These are phyloP conservation scores for Speoplatyrhinus poulsoni DNA, from an alignment of 2,113 vertebrate genomes.

Conservation along the genomic window DNA sequence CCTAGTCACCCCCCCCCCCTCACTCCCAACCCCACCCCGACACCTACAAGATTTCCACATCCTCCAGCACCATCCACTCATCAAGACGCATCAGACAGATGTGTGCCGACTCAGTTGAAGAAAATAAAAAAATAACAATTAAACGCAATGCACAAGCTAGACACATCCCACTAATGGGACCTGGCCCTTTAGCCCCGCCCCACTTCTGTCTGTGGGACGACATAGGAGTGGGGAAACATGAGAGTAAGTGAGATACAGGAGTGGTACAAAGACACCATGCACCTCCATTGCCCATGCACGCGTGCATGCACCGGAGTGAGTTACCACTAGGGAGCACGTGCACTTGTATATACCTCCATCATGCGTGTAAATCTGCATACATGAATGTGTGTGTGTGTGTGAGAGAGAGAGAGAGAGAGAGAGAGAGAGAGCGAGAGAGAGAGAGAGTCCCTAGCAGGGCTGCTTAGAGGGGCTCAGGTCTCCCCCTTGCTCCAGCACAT, in stretches of 20 bases:
- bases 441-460: constrained; percentile 5
- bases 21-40: constrained; percentile 28
- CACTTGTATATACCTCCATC: neutral
- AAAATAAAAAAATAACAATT: neutral
- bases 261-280: neutral
- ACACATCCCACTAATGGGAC: constrained; percentile 22
- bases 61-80: constrained; percentile 9
- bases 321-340: neutral
- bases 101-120: constrained; percentile 1
- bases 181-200: constrained; percentile 16
- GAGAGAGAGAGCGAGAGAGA: too few species aligned
- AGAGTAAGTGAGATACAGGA: constrained; percentile 8
- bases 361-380: constrained; percentile 7
- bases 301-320: neutral
- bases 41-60: constrained; percentile 13
- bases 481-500: constrained; percentile 89
- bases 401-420: constrained; percentile 27
- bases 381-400: neutral
- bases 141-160: neutral
- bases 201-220: constrained; percentile 7
- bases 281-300: neutral
- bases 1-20: constrained; percentile 41
- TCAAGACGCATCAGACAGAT: constrained; percentile 33
- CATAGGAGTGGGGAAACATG: constrained; percentile 6
- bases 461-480: constrained; percentile 67